phyloP scores from a whole-genome alignment of 2,797 vertebrate genomes.

The Margarornis squamiger region DNA sequence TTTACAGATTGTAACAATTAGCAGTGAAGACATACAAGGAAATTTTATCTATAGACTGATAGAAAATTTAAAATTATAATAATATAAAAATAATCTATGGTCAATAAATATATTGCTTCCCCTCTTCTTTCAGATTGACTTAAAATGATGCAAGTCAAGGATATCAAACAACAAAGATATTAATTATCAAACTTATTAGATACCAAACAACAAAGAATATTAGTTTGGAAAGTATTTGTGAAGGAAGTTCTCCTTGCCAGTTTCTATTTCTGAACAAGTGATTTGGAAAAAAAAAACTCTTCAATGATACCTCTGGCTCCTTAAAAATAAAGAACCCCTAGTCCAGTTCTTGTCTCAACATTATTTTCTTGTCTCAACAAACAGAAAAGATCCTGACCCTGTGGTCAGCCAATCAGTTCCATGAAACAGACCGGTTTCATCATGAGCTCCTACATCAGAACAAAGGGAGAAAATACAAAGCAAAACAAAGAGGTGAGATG shows the following conservation, averaged over 20 bases:
- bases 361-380: neutral
- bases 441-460: neutral
- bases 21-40: neutral
- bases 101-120: neutral
- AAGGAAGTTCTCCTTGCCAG: neutral
- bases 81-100: neutral
- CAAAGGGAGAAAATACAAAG: neutral
- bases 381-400: neutral
- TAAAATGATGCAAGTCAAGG: neutral
- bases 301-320: neutral
- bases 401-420: neutral
- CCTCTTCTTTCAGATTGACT: neutral
- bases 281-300: neutral
- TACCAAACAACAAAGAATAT: neutral
- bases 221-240: neutral
- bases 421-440: neutral
- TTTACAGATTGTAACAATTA: conserved; percentile 32
- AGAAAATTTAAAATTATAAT: conserved; percentile 10
- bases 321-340: neutral
- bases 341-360: neutral
- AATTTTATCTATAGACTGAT: neutral
- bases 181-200: neutral
- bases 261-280: neutral
- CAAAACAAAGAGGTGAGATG: neutral
- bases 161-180: neutral